These are phyloP conservation scores for Rhabdophis nuchalis DNA, from an alignment of 2,797 vertebrate species.

Conservation along the genomic window DNA sequence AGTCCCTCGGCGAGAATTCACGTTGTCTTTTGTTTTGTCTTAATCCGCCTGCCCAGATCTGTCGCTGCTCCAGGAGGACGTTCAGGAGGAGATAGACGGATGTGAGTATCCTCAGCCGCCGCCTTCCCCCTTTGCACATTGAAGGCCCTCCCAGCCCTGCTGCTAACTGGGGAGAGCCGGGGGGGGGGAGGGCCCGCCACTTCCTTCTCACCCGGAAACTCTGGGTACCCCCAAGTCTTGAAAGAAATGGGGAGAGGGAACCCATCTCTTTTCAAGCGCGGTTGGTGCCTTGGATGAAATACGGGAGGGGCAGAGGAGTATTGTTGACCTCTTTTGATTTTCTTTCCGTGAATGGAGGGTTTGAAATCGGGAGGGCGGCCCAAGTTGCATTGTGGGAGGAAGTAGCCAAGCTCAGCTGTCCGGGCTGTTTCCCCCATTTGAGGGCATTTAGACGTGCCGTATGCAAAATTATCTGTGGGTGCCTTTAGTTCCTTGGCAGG, in stretches of 20 bases:
- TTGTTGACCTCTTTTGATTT: background rate
- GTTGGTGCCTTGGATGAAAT: background rate
- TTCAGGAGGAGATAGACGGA: slow-evolving; percentile 82
- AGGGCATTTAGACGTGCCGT: background rate
- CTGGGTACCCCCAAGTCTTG: background rate
- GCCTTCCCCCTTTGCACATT: background rate
- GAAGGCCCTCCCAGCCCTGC: background rate
- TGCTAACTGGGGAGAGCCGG: background rate
- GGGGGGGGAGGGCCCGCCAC: background rate
- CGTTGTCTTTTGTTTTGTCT: background rate
- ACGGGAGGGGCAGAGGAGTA: no score
- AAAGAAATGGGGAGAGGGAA: background rate
- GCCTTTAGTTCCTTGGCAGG: background rate
- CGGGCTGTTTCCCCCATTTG: background rate
- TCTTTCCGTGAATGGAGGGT: slow-evolving; percentile 30
- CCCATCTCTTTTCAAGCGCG: background rate
- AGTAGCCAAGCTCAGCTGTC: slow-evolving; percentile 33
- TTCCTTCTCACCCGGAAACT: slow-evolving; percentile 1
- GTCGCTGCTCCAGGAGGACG: slow-evolving; percentile 82
- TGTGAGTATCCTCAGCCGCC: slow-evolving; percentile 71
- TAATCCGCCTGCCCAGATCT: slow-evolving; percentile 70
- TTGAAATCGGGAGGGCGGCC: slow-evolving; percentile 33
- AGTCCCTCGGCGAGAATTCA: background rate
- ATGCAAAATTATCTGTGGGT: background rate
- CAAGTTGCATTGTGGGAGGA: slow-evolving; percentile 61